These are phyloP conservation scores for Fragum sueziense DNA, from an alignment of 2,888 invertebrate genomes.

Conservation along the genomic window DNA sequence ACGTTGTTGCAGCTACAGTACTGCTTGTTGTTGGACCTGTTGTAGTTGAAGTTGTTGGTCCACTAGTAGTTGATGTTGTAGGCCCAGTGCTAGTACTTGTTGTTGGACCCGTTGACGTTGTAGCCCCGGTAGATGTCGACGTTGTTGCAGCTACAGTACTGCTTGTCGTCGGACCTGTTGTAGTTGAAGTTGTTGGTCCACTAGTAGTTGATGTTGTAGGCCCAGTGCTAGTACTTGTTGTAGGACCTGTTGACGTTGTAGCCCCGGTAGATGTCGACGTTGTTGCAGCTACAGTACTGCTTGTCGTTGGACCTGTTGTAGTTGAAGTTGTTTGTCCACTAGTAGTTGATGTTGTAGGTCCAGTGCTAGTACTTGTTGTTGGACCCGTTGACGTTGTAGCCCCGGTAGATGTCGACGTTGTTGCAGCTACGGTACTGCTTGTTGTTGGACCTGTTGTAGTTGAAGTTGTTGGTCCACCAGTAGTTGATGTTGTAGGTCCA, in stretches of 20 bases:
- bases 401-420: neutral
- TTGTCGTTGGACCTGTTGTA: neutral
- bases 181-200: neutral
- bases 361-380: neutral
- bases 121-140: neutral
- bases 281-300: neutral
- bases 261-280: neutral
- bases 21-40: neutral
- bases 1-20: neutral
- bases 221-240: neutral
- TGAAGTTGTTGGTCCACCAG: slow-evolving; percentile 13
- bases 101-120: neutral
- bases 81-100: neutral
- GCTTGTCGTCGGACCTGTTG: neutral
- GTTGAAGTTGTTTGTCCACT: neutral
- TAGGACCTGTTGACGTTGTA: neutral
- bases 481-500: neutral
- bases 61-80: neutral
- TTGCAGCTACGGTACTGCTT: neutral
- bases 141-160: neutral
- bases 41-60: neutral
- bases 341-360: neutral
- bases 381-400: neutral
- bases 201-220: neutral
- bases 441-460: slow-evolving; percentile 3